Base-by-base conservation (phyloP, 2,797 vertebrate genomes). In the Thalassophryne amazonica region DNA sequence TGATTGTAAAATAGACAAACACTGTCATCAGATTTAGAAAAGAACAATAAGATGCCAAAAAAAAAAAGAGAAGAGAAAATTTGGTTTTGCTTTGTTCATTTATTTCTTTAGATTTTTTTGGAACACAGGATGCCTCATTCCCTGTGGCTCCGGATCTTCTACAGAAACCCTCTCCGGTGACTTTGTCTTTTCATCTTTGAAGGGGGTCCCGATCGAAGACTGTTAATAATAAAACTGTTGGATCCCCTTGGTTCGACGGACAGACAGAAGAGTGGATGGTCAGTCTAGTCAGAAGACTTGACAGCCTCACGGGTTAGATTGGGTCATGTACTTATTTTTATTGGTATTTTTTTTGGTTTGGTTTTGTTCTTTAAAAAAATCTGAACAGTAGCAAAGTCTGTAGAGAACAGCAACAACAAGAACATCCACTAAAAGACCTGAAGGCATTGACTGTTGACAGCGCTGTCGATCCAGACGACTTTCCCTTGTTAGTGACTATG, bases 381-480 rank as follows among this genome's bases (percentile, higher is more conserved):
- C n/a, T n/a, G 61, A 53, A 76, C 84, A 58, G 85, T 87, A 91
- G 89, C 88, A 90, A 88, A 73, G 73, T 84, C 55, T 77, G 69
- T 78, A 69, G 59, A 73, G 59, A 58, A 62, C 48, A 53, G 45
- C 64, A 73, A 69, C 70, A 73, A 70, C 55, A 75, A 84, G 56
- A 55, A 82, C 60, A 80, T 75, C 71, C 56, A 75, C 81, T 80
- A 64, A 78, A 83, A 91, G 86, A 81, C 83, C 87, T 71, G 83
- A 89, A 93, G 94, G 93, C 93, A 70, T 76, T 88, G 94, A 95
- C 95, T 94, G 95, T 95, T 93, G 82, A 70, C 86, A 85, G 72
- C 62, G 76, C 70, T 81, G 61, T 64, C 57, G 69, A 80, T 55
- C 72, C 51, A 81, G 54, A 73, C 70, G 69, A 81, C 63, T 76